Percentiles rank a stretch among this genome's conserved stretches.
phyloP scores from a whole-genome alignment of 2,888 invertebrate genomes.

The Melanotus villosus region DNA sequence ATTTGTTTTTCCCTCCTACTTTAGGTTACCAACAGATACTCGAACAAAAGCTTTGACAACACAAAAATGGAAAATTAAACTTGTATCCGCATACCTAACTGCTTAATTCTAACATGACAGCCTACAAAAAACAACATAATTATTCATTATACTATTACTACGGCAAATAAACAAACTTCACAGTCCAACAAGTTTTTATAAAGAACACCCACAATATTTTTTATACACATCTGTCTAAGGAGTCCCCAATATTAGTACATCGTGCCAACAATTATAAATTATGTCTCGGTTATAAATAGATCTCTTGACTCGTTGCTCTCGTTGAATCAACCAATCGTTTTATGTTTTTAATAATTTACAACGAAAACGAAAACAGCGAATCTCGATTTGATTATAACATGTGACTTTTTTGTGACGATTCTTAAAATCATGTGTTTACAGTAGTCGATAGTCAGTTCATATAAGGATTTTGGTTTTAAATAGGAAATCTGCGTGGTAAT shows the following conservation, averaged over 20 bases:
- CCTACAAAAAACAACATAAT: too few species aligned
- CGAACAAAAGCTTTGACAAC: too few species aligned
- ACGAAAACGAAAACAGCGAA: background rate
- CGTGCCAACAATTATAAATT: conserved; percentile 36
- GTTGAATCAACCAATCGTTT: background rate
- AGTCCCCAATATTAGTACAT: background rate
- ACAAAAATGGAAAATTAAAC: too few species aligned
- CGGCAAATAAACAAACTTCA: too few species aligned
- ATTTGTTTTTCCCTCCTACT: too few species aligned
- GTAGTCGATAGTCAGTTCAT: background rate
- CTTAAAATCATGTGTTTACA: background rate
- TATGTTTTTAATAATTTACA: conserved; percentile 4
- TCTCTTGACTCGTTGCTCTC: conserved; percentile 16
- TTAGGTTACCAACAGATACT: too few species aligned
- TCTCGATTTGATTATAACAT: background rate
- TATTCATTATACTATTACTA: too few species aligned
- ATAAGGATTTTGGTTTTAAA: too few species aligned
- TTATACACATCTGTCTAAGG: background rate
- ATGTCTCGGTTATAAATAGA: conserved; percentile 19
- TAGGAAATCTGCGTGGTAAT: too few species aligned
- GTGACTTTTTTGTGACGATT: conserved; percentile 2
- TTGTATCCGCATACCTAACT: too few species aligned
- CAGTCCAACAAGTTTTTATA: too few species aligned
- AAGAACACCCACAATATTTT: background rate
- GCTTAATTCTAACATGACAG: too few species aligned